Evolutionary conservation across 2,113 vertebrate genomes (phyloP).

Genomic region (Nanorana parkeri): DNA sequence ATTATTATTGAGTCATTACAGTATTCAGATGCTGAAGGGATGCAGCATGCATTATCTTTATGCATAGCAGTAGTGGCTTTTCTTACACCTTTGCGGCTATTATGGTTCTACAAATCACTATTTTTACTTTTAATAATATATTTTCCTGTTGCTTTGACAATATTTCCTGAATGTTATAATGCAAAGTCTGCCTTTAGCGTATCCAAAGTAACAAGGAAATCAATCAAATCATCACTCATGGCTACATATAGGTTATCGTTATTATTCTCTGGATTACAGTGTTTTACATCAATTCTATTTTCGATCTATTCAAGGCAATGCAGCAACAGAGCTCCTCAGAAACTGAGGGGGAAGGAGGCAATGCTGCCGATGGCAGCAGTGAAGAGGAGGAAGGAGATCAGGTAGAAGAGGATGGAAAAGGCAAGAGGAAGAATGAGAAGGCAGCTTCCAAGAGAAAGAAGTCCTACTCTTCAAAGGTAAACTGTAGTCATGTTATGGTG

Average conservation of each 20-base stretch:
- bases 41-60: background rate
- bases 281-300: background rate
- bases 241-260: too few relatives aligned
- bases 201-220: too few relatives aligned
- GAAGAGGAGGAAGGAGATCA: constrained; percentile 88
- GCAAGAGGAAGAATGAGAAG: constrained; percentile 88
- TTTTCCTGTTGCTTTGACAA: too few relatives aligned
- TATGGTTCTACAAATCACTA: too few relatives aligned
- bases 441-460: constrained; percentile 93
- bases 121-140: too few relatives aligned
- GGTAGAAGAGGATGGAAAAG: constrained; percentile 87
- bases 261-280: too few relatives aligned
- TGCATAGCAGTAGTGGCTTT: too few relatives aligned
- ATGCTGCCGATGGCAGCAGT: constrained; percentile 90
- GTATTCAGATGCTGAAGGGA: background rate
- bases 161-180: too few relatives aligned
- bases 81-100: too few relatives aligned
- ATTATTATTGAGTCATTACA: background rate
- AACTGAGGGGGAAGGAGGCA: constrained; percentile 89
- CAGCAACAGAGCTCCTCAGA: constrained; percentile 94
- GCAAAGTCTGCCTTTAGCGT: too few relatives aligned
- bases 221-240: too few relatives aligned
- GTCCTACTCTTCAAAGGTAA: constrained; percentile 87
- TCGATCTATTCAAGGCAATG: constrained; percentile 77
- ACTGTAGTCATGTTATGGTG: background rate